Percentiles rank a stretch among this genome's conserved stretches.
Evolutionary conservation across 2,888 invertebrate genomes (phyloP).

Genomic region (Hedya salicella): DNA sequence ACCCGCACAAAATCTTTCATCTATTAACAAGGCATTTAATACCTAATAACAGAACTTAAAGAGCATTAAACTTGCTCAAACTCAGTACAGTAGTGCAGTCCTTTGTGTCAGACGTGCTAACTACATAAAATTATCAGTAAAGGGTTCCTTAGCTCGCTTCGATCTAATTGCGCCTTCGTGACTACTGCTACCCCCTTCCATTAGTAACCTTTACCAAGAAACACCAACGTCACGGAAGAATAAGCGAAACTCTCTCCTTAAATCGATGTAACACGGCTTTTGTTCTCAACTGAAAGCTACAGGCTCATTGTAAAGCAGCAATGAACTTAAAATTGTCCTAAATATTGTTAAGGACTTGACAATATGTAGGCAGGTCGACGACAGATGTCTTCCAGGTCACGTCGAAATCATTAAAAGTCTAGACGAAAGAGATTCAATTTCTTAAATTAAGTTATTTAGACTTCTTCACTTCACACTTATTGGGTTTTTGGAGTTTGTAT

Average conservation of each 20-base stretch:
- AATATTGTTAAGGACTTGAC: background rate
- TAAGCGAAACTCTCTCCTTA: conserved; percentile 8
- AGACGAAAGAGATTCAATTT: conserved; percentile 64
- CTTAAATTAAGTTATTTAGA: conserved; percentile 55
- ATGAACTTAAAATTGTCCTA: conserved; percentile 45
- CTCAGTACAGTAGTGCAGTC: conserved; percentile 13
- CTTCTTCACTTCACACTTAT: conserved; percentile 21
- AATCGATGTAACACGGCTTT: conserved; percentile 49
- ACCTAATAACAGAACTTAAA: conserved; percentile 20
- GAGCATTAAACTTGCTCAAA: conserved; percentile 28
- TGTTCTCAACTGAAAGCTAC: background rate
- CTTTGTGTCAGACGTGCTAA: conserved; percentile 63
- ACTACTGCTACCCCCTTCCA: conserved; percentile 73
- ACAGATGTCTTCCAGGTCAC: conserved; percentile 51
- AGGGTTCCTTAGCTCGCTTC: conserved; percentile 71
- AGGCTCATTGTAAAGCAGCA: conserved; percentile 36
- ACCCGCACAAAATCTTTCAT: background rate
- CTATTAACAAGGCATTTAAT: conserved; percentile 18
- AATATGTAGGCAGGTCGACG: conserved; percentile 34
- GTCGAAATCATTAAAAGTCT: conserved; percentile 65
- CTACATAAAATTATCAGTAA: conserved; percentile 76
- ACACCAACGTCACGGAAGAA: conserved; percentile 45
- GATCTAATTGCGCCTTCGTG: conserved; percentile 79
- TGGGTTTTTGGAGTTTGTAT: conserved; percentile 28
- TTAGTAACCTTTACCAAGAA: conserved; percentile 62